Evolutionary conservation across 2,888 invertebrate genomes (phyloP).

Genomic region (Heteropelma amictum): DNA sequence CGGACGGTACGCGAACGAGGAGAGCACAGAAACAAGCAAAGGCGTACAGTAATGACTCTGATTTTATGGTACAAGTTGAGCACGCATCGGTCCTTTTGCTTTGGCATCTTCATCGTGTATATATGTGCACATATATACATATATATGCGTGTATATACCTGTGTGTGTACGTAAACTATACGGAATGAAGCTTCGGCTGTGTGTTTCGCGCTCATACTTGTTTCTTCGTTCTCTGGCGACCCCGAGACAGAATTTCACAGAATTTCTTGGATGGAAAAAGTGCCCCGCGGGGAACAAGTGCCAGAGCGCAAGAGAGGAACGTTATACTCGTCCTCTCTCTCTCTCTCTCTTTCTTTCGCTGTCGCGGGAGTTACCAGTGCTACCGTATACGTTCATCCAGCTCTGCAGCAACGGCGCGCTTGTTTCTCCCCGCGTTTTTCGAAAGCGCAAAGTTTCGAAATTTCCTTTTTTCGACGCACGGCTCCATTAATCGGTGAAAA

Average conservation of each 20-base stretch:
- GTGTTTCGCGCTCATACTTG: not conserved
- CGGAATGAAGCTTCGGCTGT: constrained; percentile 13
- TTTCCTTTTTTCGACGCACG: not conserved
- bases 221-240: constrained; percentile 31
- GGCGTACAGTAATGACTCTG: constrained; percentile 53
- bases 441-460: not conserved
- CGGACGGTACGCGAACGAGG: constrained; percentile 1
- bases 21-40: not conserved
- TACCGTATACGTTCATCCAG: constrained; percentile 45
- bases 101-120: constrained; percentile 22
- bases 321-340: constrained; percentile 9
- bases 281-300: constrained; percentile 53
- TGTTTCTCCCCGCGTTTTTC: constrained; percentile 10
- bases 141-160: too few relatives aligned
- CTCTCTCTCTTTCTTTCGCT: constrained; percentile 4
- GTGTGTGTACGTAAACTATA: too few relatives aligned
- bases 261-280: constrained; percentile 65
- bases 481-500: too few relatives aligned
- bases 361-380: constrained; percentile 17
- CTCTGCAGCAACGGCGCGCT: constrained; percentile 38
- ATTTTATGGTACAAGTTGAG: constrained; percentile 68
- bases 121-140: too few relatives aligned
- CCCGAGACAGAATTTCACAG: constrained; percentile 62
- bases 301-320: constrained; percentile 30
- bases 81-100: constrained; percentile 46